phyloP scores from a whole-genome alignment of 1,140 invertebrate species.

The Neodiprion pinetum region DNA sequence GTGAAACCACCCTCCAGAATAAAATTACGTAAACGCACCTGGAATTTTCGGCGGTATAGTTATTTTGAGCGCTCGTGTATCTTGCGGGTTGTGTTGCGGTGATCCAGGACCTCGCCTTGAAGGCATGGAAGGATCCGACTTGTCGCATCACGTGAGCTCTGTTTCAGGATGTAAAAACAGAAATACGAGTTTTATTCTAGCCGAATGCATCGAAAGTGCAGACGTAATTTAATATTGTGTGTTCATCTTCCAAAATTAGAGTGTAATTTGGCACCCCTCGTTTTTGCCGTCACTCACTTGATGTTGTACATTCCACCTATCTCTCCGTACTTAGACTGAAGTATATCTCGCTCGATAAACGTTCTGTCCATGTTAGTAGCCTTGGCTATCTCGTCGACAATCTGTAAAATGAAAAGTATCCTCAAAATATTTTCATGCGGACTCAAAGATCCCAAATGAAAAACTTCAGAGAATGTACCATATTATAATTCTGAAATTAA shows the following conservation, averaged over 20 bases:
- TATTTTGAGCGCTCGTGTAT: background rate
- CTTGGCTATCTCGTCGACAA: slow-evolving; percentile 31
- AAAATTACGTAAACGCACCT: too few relatives aligned
- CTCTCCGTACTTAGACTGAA: slow-evolving; percentile 32
- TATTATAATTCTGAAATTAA: background rate
- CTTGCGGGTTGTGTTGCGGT: background rate
- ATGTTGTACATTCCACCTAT: slow-evolving; percentile 42
- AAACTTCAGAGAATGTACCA: slow-evolving; percentile 17
- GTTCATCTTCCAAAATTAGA: background rate
- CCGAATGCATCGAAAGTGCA: too few relatives aligned
- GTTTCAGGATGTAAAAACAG: background rate
- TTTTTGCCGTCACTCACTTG: slow-evolving; percentile 24
- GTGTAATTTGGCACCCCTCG: background rate
- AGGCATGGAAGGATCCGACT: background rate
- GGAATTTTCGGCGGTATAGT: background rate
- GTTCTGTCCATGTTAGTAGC: slow-evolving; percentile 20
- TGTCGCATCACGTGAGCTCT: background rate
- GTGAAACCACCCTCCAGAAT: too few relatives aligned
- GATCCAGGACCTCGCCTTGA: background rate
- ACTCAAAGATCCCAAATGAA: background rate
- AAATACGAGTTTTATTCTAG: too few relatives aligned
- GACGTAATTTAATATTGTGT: background rate
- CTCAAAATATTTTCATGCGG: too few relatives aligned
- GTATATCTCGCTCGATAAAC: slow-evolving; percentile 29
- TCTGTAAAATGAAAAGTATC: slow-evolving; percentile 30